Base-by-base conservation (phyloP, 2,113 vertebrate species). In the Gnathonemus longibarbis region DNA sequence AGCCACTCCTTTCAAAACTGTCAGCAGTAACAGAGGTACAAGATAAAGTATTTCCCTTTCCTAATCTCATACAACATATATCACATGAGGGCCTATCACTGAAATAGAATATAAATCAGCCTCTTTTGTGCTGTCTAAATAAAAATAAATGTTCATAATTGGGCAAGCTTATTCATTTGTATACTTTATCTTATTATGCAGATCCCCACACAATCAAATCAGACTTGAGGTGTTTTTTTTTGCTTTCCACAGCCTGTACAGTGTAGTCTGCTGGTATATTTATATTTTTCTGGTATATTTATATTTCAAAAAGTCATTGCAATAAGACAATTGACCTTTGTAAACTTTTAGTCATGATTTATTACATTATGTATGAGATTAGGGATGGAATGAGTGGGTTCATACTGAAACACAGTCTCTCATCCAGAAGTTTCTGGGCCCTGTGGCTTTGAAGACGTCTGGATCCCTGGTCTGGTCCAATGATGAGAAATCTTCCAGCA, bases 401-500 rank as follows among this genome's bases (percentile, higher is more conserved):
- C 15, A 13, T 53, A 53, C 42, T 84, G 77, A 84, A 84, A 52
- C 10, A 27, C 88, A 45, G 35, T 45, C 42, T 87, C 31, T 85
- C 31, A n/a, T 45, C 39, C 48, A 90, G 5, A 91, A 97, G 96
- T 91, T 91, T 42, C 86, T 95, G 88, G 94, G 93, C 89, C 66
- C 89, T 24, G 89, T 94, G 88, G 1, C 50, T 62, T 17, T 89
- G 24, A 90, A 88, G 84, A 91, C 87, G 7, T 0, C 88, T 5
- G 90, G 89, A 48, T 86, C 77, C 31, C 90, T 88, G 42, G 52
- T 89, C 10, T 91, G 58, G 46, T 84, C 88, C 24, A 91, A 83
- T 0, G 94, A 93, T 70, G 93, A 95, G 90, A 98, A 97, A 88
- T 90, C 93, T 3, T 91, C 94, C 77, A 91, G 93, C 10, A 94